Evolutionary conservation across 2,113 vertebrate species (phyloP).

Genomic region (Caracal caracal): DNA sequence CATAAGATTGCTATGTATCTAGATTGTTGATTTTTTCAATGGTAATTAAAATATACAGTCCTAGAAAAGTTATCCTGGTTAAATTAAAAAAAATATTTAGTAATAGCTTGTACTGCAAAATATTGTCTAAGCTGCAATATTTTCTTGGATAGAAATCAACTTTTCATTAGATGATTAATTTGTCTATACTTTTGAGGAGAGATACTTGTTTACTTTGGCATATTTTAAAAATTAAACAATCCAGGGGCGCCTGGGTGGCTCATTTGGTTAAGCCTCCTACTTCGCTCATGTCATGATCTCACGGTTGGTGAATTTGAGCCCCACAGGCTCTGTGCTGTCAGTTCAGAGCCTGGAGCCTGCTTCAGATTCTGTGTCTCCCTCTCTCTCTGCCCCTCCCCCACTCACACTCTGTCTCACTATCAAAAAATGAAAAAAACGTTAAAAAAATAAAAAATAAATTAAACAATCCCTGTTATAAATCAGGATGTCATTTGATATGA

Average conservation of each 20-base stretch:
- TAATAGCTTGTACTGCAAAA: background rate
- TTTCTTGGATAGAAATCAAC: background rate
- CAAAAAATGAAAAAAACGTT: no score
- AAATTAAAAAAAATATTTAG: background rate
- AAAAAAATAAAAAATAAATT: background rate
- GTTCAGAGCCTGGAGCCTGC: no score
- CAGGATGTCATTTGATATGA: background rate
- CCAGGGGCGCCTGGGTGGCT: no score
- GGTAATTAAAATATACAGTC: background rate
- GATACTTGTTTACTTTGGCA: background rate
- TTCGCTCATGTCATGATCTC: no score
- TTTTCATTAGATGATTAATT: background rate
- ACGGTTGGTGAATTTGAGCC: no score
- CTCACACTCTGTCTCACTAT: no score
- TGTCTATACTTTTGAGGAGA: background rate
- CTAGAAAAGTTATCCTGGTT: background rate
- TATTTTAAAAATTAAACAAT: background rate
- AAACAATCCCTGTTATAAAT: background rate
- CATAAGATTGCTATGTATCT: background rate
- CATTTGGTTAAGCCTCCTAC: no score
- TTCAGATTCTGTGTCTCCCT: no score
- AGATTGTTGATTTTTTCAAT: background rate
- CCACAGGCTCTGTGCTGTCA: no score
- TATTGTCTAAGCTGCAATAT: background rate
- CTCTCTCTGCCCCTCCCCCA: no score